Conservation (phyloP, 2,113 vertebrate genomes). For the Callithrix jacchus region DNA sequence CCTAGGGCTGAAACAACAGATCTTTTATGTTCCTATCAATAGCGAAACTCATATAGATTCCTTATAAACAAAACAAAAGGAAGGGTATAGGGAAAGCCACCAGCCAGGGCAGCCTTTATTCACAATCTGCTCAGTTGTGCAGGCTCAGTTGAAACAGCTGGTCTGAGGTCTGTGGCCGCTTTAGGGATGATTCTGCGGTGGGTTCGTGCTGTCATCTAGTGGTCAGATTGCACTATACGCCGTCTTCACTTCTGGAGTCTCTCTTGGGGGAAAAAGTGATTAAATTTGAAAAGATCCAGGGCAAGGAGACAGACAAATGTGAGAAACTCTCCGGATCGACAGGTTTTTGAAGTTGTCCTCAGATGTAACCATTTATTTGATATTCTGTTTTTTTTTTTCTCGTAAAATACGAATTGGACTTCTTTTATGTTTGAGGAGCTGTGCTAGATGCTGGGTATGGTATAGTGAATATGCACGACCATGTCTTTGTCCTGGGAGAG, state of each 20-base stretch:
- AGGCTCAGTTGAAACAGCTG: fast-evolving
- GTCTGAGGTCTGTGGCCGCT: fast-evolving
- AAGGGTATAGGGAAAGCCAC: background rate
- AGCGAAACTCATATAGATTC: background rate
- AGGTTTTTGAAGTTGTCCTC: background rate
- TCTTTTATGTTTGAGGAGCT: background rate
- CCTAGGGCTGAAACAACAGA: background rate
- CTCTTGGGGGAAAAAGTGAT: background rate
- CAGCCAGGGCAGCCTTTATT: background rate
- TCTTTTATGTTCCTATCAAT: background rate
- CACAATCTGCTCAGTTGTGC: fast-evolving
- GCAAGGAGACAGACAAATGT: background rate
- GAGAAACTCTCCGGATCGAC: background rate
- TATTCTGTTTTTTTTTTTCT: background rate
- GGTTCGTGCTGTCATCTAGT: slow-evolving; percentile 57
- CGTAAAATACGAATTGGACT: background rate
- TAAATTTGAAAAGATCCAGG: background rate
- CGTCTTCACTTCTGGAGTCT: background rate
- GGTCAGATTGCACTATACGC: background rate
- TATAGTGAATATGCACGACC: fast-evolving
- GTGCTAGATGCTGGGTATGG: background rate
- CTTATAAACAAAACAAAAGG: background rate
- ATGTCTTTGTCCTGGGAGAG: background rate
- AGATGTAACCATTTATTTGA: background rate
- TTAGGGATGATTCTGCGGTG: background rate